These are phyloP conservation scores for Cyclophora punctaria DNA, from an alignment of 2,888 invertebrate species.

Conservation along the genomic window DNA sequence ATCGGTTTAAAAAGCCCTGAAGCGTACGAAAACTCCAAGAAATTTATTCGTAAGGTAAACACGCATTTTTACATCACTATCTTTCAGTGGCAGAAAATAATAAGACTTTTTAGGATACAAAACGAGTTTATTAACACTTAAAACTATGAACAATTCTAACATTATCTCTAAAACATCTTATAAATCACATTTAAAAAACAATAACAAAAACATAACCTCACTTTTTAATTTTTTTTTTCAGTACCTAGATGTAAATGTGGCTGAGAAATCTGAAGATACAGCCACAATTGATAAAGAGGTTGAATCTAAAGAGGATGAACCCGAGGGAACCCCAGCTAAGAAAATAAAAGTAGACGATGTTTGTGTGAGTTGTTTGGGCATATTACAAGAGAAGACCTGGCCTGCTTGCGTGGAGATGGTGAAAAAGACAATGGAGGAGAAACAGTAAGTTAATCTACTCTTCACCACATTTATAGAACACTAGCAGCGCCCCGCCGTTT, in stretches of 20 bases:
- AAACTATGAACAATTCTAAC: neutral
- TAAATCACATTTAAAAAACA: neutral
- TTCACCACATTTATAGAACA: neutral
- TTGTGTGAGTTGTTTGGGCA: slow-evolving; percentile 83
- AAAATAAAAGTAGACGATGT: slow-evolving; percentile 68
- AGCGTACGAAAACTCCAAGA: slow-evolving; percentile 68
- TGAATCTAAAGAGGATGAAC: neutral
- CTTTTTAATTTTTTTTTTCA: neutral
- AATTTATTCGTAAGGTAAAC: slow-evolving; percentile 64
- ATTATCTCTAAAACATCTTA: neutral
- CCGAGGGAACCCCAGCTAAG: slow-evolving; percentile 4
- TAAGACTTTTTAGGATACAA: neutral
- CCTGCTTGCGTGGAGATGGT: slow-evolving; percentile 65
- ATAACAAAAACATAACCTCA: slow-evolving; percentile 7
- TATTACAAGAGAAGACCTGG: slow-evolving; percentile 79
- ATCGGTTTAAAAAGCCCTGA: slow-evolving; percentile 74
- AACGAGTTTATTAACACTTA: neutral
- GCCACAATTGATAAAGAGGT: neutral
- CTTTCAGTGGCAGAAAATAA: neutral
- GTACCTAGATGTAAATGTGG: neutral
- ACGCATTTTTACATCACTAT: neutral
- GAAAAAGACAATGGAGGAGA: slow-evolving; percentile 66
- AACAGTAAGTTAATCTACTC: slow-evolving; percentile 39
- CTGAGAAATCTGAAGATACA: neutral
- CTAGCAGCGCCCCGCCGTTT: no score